A percentile compares a stretch with the other conserved stretches of the same genome.
Conservation (phyloP, 2,797 vertebrate genomes). For the Onychomys arenicola region DNA sequence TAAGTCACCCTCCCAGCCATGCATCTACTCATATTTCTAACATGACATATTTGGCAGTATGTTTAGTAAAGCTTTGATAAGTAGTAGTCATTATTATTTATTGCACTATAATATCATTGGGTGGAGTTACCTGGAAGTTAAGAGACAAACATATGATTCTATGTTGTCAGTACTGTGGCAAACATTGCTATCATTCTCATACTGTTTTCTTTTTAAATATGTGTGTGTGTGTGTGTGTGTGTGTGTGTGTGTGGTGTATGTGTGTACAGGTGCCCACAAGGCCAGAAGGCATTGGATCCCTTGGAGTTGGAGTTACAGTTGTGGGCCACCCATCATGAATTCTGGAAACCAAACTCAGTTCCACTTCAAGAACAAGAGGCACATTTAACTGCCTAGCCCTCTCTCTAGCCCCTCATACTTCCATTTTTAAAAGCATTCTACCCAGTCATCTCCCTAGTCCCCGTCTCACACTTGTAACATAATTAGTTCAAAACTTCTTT, state of each 20-base stretch:
- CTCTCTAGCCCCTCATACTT: neutral
- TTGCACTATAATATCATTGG: neutral
- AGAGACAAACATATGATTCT: conserved; percentile 25
- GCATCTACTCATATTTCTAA: conserved; percentile 22
- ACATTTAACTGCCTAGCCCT: neutral
- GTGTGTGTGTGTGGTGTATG: neutral
- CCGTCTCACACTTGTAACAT: neutral
- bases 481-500: conserved; percentile 58
- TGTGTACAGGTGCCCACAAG: neutral
- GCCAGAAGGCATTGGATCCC: neutral
- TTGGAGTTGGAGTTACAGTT: neutral
- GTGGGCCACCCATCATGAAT: neutral
- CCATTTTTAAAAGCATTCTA: neutral
- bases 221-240: no score
- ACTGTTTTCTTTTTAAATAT: neutral
- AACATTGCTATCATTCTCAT: neutral
- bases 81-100: neutral
- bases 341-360: neutral
- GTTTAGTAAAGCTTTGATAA: conserved; percentile 44
- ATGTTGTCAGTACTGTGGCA: conserved; percentile 32
- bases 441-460: neutral
- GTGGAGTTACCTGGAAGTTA: conserved; percentile 22
- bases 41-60: neutral
- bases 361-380: neutral
- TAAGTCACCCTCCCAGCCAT: neutral